Base-by-base conservation (phyloP, 2,113 vertebrate species). In the Sinosuthora webbiana region DNA sequence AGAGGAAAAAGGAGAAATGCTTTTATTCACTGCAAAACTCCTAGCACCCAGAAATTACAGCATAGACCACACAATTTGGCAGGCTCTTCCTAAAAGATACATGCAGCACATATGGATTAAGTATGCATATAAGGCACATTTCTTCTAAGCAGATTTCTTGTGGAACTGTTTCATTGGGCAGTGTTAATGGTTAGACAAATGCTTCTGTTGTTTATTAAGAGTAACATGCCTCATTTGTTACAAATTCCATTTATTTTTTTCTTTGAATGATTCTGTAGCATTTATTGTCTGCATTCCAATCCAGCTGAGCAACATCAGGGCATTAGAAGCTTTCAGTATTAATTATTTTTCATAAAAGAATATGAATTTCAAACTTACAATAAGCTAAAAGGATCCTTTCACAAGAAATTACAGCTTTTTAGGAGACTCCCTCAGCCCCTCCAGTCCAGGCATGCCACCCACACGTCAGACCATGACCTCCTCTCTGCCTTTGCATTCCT, bases 401-500 rank as follows among this genome's bases (percentile, higher is more conserved):
- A 83, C 21, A 62, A 96, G 44, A 86, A 70, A 81, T 42, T 4
- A 12, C 0, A 3, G 76, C 55, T 67, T 89, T 83, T 86, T 50
- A 82, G 57, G 64, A 95, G 84, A 17, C 24, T 95, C 11, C n/a
- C 31, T 33, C 20, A 15, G 16, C 41, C 86, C 41, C 44, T 71
- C 21, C 30, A 77, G 50, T 79, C 42, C 63, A 90, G 55, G 63
- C 87, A 83, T 87, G 84, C 87, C 93, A 93, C 87, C 82, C 90
- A 69, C 90, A 87, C 2, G 0, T 83, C 89, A 94, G 70, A 69
- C 45, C 63, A 9, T 94, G 91, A 96, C 95, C 82, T 93, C 25
- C 17, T 53, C 60, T 93, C 60, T 95, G 86, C 83, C n/a, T 92
- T 74, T 76, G 67, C 94, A 92, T 95, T 95, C 90, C 88, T 73